phyloP scores from a whole-genome alignment of 2,113 vertebrate species.

The Colistium nudipinnis region DNA sequence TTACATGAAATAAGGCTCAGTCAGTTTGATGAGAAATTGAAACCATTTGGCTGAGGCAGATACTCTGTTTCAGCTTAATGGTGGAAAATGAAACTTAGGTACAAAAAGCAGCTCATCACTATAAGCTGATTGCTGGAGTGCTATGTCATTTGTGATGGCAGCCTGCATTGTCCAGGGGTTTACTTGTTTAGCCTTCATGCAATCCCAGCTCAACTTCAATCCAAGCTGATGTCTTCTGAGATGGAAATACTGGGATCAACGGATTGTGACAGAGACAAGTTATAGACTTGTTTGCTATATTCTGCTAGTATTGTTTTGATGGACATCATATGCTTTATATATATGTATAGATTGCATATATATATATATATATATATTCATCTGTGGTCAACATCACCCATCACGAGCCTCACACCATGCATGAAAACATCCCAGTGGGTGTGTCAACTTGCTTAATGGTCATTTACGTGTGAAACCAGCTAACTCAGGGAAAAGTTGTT shows the following conservation, averaged over 20 bases:
- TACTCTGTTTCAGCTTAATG: constrained; percentile 13
- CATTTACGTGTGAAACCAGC: constrained; percentile 24
- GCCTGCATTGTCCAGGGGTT: constrained; percentile 11
- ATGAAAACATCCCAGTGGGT: background rate
- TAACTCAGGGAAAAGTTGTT: constrained; percentile 38
- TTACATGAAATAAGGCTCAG: constrained; percentile 1
- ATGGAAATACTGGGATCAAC: constrained; percentile 12
- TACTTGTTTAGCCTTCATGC: constrained; percentile 37
- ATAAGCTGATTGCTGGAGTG: constrained; percentile 52
- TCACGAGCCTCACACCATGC: background rate
- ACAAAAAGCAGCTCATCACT: constrained; percentile 40
- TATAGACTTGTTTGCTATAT: background rate
- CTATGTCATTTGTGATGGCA: constrained; percentile 48
- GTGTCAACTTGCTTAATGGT: background rate
- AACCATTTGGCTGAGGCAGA: constrained; percentile 18
- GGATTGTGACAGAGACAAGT: background rate
- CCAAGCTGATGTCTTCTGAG: constrained; percentile 12
- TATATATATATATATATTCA: background rate
- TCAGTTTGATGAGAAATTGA: constrained; percentile 14
- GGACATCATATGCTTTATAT: too few relatives aligned
- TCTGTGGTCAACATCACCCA: background rate
- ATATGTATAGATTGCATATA: background rate
- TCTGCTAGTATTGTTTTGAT: background rate
- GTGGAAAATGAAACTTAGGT: constrained; percentile 35
- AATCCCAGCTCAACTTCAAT: constrained; percentile 14